A percentile compares a stretch with the other conserved stretches of the same genome.
Conservation (phyloP, 2,113 vertebrate species). For the Epinephelus cyanopodus region DNA sequence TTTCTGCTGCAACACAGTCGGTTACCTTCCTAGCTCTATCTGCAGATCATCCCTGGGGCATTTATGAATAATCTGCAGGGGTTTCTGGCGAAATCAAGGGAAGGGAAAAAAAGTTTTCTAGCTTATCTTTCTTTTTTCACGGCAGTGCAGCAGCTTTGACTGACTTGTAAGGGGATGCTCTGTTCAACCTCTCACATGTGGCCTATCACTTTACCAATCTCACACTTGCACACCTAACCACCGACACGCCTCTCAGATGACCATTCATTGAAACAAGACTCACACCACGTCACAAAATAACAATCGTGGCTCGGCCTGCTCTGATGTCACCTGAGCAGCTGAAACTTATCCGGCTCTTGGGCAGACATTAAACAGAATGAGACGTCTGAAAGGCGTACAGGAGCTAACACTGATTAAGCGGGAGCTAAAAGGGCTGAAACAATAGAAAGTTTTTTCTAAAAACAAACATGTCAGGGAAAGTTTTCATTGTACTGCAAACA, state of each 20-base stretch:
- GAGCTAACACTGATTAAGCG: slow-evolving; percentile 9
- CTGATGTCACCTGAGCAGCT: slow-evolving; percentile 29
- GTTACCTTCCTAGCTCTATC: not conserved
- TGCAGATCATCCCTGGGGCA: not conserved
- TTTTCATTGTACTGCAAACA: not conserved
- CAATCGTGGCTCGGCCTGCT: slow-evolving; percentile 5
- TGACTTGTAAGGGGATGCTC: slow-evolving; percentile 47
- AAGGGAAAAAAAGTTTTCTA: not conserved
- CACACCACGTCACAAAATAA: slow-evolving; percentile 30
- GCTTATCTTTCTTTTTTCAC: slow-evolving; percentile 11
- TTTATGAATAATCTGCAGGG: not conserved
- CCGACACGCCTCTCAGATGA: slow-evolving; percentile 48
- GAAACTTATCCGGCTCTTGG: slow-evolving; percentile 8
- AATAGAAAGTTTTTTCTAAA: not conserved
- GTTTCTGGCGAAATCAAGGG: not conserved
- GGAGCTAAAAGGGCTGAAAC: not conserved
- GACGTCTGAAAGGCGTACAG: slow-evolving; percentile 3
- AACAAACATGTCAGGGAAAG: not conserved
- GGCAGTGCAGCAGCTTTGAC: slow-evolving; percentile 23
- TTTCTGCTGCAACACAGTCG: not conserved
- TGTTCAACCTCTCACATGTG: slow-evolving; percentile 22
- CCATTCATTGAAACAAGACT: slow-evolving; percentile 64
- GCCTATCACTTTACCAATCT: slow-evolving; percentile 53
- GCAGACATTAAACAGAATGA: slow-evolving; percentile 16
- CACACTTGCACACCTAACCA: slow-evolving; percentile 39